These are phyloP conservation scores for Discoglossus pictus DNA, from an alignment of 2,797 vertebrate species.

Conservation along the genomic window DNA sequence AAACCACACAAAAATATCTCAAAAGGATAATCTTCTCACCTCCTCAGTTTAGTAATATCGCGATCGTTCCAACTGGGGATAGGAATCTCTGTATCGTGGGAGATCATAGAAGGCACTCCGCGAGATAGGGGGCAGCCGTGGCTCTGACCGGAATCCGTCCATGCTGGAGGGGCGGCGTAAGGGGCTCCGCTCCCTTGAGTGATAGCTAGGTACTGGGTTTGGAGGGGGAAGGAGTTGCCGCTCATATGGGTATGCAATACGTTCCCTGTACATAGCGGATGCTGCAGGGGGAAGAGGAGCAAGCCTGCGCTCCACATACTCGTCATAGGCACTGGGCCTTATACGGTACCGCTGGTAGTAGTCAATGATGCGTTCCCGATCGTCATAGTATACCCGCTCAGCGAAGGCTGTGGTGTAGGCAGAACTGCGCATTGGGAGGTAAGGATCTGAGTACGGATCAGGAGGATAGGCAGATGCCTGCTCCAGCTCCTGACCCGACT, in stretches of 20 bases:
- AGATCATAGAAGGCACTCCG: slow-evolving; percentile 77
- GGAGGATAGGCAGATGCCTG: slow-evolving; percentile 57
- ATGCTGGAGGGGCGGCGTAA: slow-evolving; percentile 72
- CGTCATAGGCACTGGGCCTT: slow-evolving; percentile 71
- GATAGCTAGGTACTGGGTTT: slow-evolving; percentile 75
- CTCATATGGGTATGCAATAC: slow-evolving; percentile 72
- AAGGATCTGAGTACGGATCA: slow-evolving; percentile 71
- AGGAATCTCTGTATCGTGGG: slow-evolving; percentile 78
- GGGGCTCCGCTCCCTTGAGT: slow-evolving; percentile 80
- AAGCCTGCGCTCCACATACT: slow-evolving; percentile 71
- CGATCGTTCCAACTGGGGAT: slow-evolving; percentile 77
- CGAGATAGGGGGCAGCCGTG: slow-evolving; percentile 78
- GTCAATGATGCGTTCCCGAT: slow-evolving; percentile 72
- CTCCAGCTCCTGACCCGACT: slow-evolving; percentile 69
- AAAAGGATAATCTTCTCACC: slow-evolving; percentile 43
- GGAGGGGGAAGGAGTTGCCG: slow-evolving; percentile 67
- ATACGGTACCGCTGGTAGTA: slow-evolving; percentile 77
- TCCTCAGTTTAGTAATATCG: slow-evolving; percentile 63
- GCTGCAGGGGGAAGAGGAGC: slow-evolving; percentile 67
- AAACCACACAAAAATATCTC: background rate
- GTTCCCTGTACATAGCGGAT: slow-evolving; percentile 76
- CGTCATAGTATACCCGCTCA: slow-evolving; percentile 73
- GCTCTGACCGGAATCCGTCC: slow-evolving; percentile 77
- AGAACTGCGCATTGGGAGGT: slow-evolving; percentile 71
- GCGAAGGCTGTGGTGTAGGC: slow-evolving; percentile 73